phyloP scores from a whole-genome alignment of 2,888 invertebrate species.

The Lithophane socia region DNA sequence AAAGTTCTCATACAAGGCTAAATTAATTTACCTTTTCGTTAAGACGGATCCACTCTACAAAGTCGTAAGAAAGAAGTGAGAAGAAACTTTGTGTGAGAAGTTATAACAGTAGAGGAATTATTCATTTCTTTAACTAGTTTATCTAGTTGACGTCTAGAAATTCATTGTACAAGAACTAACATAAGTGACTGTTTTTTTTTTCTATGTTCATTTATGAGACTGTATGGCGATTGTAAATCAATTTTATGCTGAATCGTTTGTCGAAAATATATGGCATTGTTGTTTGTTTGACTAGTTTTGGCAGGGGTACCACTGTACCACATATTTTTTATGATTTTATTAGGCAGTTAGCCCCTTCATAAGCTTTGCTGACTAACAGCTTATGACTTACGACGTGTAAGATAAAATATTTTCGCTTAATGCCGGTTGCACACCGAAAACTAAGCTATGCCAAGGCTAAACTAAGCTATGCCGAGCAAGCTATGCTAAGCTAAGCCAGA shows the following conservation, averaged over 20 bases:
- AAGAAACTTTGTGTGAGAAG: not conserved
- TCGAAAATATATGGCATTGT: not conserved
- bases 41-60: not conserved
- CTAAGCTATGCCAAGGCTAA: no score
- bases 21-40: conserved; percentile 33
- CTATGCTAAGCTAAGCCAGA: no score
- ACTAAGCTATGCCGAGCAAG: no score
- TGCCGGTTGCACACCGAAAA: no score
- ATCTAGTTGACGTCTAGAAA: not conserved
- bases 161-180: not conserved
- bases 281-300: conserved; percentile 3
- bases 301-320: not conserved
- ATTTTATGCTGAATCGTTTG: not conserved
- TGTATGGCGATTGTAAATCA: not conserved
- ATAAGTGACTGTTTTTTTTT: not conserved
- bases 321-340: not conserved
- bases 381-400: not conserved
- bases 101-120: conserved; percentile 6
- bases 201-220: not conserved
- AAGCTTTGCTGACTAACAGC: not conserved
- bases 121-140: conserved; percentile 4
- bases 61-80: not conserved
- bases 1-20: conserved; percentile 29
- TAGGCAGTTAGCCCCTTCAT: not conserved
- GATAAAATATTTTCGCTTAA: not conserved